Evolutionary conservation across 92 coral and sea anemone genomes (phyloP).

Genomic region (Zoanthus sociatus): DNA sequence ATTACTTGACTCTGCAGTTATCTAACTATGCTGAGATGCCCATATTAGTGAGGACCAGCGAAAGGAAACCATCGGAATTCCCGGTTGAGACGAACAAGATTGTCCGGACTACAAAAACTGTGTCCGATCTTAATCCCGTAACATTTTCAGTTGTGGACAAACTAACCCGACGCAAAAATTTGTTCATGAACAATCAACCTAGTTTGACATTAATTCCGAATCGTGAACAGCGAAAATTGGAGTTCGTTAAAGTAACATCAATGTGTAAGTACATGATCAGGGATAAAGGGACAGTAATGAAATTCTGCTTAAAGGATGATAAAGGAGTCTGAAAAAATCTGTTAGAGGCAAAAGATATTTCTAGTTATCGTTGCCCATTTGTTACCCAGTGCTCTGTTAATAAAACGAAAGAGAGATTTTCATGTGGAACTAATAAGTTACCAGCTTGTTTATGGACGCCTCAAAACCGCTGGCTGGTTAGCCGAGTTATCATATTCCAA

Average conservation of each 20-base stretch:
- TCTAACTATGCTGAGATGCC: slow-evolving; percentile 78
- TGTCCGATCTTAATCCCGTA: slow-evolving; percentile 65
- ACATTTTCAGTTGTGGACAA: slow-evolving; percentile 70
- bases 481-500: no score
- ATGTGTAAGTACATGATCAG: slow-evolving; percentile 58
- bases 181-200: slow-evolving; percentile 84
- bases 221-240: slow-evolving; percentile 51
- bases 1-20: slow-evolving; percentile 72
- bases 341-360: no score
- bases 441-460: no score
- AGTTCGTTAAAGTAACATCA: slow-evolving; percentile 65
- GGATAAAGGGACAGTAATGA: no score
- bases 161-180: slow-evolving; percentile 21
- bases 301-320: no score
- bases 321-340: no score
- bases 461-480: no score
- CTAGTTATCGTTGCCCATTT: no score
- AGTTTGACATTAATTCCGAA: slow-evolving; percentile 76
- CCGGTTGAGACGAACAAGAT: slow-evolving; percentile 59
- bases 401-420: no score
- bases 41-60: slow-evolving; percentile 75
- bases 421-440: no score
- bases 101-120: slow-evolving; percentile 84
- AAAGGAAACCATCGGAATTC: slow-evolving; percentile 74
- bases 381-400: no score